phyloP scores from a whole-genome alignment of 2,113 vertebrate genomes.

The Triplophysa dalaica region DNA sequence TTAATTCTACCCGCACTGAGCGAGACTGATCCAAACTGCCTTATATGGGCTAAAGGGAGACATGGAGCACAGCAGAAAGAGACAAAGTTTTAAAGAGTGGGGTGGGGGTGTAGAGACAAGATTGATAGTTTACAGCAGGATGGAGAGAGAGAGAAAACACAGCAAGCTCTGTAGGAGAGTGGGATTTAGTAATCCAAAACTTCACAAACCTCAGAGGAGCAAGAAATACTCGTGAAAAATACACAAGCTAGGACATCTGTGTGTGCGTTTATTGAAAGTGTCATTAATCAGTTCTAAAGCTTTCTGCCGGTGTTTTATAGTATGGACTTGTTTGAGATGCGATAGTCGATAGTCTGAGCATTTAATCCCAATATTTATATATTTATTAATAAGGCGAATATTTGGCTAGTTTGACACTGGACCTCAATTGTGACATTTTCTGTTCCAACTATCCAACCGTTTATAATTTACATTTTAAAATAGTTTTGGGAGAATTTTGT shows the following conservation, averaged over 20 bases:
- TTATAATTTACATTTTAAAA: neutral
- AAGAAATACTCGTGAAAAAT: conserved; percentile 9
- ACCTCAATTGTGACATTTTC: no score
- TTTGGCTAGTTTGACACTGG: neutral
- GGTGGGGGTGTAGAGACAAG: conserved; percentile 36
- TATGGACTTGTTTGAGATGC: neutral
- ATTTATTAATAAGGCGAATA: neutral
- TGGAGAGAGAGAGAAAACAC: conserved; percentile 40
- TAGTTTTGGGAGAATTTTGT: neutral
- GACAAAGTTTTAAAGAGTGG: conserved; percentile 49
- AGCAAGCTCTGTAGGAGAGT: conserved; percentile 25
- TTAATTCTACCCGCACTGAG: conserved; percentile 54
- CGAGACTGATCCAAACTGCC: conserved; percentile 63
- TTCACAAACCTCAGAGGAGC: neutral
- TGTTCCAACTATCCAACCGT: neutral
- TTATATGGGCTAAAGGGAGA: conserved; percentile 68
- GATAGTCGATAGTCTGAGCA: neutral
- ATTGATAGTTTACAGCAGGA: conserved; percentile 48
- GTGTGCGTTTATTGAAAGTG: conserved; percentile 10
- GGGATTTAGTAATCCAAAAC: conserved; percentile 22
- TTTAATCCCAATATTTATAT: neutral
- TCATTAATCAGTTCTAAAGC: conserved; percentile 22
- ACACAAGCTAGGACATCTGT: neutral
- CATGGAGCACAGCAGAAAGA: conserved; percentile 19
- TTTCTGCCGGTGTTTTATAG: conserved; percentile 8